phyloP scores from a whole-genome alignment of 23 tunicate genomes.

The Halocynthia roretzi region DNA sequence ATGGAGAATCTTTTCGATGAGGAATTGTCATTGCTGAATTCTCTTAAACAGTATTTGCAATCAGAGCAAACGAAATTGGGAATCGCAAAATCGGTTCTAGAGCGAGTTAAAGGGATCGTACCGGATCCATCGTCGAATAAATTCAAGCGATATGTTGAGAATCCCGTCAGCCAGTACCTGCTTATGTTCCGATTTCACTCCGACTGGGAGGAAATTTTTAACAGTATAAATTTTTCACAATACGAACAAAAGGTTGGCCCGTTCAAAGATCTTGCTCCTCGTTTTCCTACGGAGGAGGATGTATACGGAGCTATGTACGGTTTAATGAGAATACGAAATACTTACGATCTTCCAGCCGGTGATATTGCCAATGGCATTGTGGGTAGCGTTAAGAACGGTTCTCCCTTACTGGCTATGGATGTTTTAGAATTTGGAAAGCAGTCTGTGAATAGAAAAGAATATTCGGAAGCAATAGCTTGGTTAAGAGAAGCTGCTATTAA shows the following conservation, averaged over 20 bases:
- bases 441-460: not conserved
- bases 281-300: not conserved
- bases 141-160: not conserved
- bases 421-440: not conserved
- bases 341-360: not conserved
- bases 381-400: not conserved
- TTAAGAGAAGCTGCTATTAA: not conserved
- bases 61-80: not conserved
- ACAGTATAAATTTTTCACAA: not conserved
- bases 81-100: not conserved
- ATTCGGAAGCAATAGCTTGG: not conserved
- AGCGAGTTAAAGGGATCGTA: not conserved
- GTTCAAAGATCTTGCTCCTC: not conserved
- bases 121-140: not conserved
- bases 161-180: not conserved
- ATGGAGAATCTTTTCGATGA: not conserved
- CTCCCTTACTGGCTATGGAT: not conserved
- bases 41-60: not conserved
- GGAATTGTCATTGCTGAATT: not conserved
- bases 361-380: not conserved
- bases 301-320: not conserved
- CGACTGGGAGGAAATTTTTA: not conserved
- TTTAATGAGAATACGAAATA: not conserved
- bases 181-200: not conserved
- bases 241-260: not conserved